Base-by-base conservation (phyloP, 1,140 invertebrate species). In the Arion vulgaris region DNA sequence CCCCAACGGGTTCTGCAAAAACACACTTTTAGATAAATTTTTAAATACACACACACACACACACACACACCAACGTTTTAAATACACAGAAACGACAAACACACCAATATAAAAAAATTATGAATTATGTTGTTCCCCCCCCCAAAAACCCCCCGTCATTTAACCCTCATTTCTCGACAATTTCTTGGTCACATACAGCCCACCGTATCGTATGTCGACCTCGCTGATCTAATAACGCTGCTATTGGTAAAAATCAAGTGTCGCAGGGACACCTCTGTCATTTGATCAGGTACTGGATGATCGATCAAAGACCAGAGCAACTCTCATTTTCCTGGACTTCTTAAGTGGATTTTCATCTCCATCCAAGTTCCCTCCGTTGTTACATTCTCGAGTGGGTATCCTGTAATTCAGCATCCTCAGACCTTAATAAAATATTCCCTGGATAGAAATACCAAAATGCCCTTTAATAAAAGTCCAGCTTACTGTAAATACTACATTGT, bases 241-340 rank as follows among this genome's bases (percentile, higher is more conserved):
- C 36, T 38, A 39, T 73, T 49, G 71, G 38, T 23, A 19, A 39
- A 38, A 73, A 73, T 73, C 71, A 73, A 73, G 71, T 73, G 71
- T 26, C 41, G 38, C 5, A 38, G 38, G 28, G 71, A 73, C 71
- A 73, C 38, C 71, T 34, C 38, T 73, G 71, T 49, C 71, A 73
- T n/a, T 36, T 73, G 71, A 73, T 73, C 39, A 73, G 39, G 71
- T 73, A 39, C 71, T 73, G 34, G 28, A 73, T 41, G 71, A 73
- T 73, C 71, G 71, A 73, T 73, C 71, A 73, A 73, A 73, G 41
- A 49, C n/a, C n/a, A 41, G 38, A 38, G 41, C 38, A 49, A 26
- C 26, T 73, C 71, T 73, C 36, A 73, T 73, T 73, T 73, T 73
- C 71, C 71, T 73, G 71, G 23, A 15, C 71, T 28, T 26, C n/a